phyloP scores from a whole-genome alignment of 2,113 vertebrate species.

The Benitochromis conjunctus region DNA sequence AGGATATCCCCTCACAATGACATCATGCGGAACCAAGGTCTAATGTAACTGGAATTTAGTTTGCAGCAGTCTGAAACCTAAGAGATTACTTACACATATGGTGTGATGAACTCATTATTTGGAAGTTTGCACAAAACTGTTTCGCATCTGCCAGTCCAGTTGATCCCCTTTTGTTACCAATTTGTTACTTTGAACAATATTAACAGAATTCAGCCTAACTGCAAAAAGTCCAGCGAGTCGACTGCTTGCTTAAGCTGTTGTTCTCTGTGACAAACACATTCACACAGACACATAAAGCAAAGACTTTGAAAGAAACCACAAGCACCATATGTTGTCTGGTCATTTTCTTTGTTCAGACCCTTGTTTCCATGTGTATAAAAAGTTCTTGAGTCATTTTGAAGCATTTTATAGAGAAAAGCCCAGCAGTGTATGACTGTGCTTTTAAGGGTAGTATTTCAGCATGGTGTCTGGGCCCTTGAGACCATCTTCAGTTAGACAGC shows the following conservation, averaged over 20 bases:
- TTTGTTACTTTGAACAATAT: background rate
- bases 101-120: background rate
- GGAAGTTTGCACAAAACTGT: background rate
- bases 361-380: background rate
- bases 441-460: background rate
- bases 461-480: background rate
- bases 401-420: background rate
- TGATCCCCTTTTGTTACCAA: background rate
- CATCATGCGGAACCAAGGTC: background rate
- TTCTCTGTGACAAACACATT: background rate
- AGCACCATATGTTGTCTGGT: background rate
- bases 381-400: background rate
- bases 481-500: background rate
- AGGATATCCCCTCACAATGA: background rate
- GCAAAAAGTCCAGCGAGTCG: background rate
- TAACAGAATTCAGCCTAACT: background rate
- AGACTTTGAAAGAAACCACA: background rate
- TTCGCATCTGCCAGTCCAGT: background rate
- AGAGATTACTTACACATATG: background rate
- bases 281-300: background rate
- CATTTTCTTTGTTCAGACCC: background rate
- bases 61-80: background rate
- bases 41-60: background rate
- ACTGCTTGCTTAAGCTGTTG: background rate
- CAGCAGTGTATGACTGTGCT: background rate